These are phyloP conservation scores for Pomatostomus ruficeps DNA, from an alignment of 2,113 vertebrate species.

Conservation along the genomic window DNA sequence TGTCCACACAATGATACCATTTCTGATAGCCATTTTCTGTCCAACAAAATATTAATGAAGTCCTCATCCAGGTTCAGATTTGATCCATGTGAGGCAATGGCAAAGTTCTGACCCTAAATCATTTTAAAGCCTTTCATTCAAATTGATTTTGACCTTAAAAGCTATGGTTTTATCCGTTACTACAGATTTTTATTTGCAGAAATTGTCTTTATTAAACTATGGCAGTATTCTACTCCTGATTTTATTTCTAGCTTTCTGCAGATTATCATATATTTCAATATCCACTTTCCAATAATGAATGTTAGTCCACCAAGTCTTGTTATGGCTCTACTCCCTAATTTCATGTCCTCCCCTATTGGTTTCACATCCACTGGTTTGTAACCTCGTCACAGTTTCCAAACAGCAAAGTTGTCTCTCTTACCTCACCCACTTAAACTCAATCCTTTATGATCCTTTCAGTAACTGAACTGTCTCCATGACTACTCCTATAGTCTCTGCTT, in stretches of 20 bases:
- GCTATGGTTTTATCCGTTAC: background rate
- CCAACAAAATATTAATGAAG: background rate
- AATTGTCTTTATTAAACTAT: background rate
- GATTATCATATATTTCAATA: background rate
- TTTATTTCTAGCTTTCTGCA: slow-evolving; percentile 5
- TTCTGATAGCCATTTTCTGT: slow-evolving; percentile 26
- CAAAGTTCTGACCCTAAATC: background rate
- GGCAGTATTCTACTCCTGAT: background rate
- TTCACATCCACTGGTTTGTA: slow-evolving; percentile 1
- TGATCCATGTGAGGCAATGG: background rate
- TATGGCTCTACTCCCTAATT: background rate
- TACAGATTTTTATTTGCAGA: background rate
- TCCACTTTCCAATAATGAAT: background rate
- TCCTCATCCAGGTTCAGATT: background rate
- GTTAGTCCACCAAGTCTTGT: background rate
- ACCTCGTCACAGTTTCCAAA: background rate
- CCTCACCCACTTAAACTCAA: background rate
- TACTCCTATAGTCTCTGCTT: background rate
- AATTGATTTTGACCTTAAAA: slow-evolving; percentile 12
- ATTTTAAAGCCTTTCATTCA: background rate
- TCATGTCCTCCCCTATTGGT: background rate
- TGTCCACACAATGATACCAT: background rate
- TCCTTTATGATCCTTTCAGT: background rate
- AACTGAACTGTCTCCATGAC: background rate
- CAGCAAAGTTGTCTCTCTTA: background rate